Conservation (phyloP, 2,797 vertebrate genomes). For the Naso thynnoides region DNA sequence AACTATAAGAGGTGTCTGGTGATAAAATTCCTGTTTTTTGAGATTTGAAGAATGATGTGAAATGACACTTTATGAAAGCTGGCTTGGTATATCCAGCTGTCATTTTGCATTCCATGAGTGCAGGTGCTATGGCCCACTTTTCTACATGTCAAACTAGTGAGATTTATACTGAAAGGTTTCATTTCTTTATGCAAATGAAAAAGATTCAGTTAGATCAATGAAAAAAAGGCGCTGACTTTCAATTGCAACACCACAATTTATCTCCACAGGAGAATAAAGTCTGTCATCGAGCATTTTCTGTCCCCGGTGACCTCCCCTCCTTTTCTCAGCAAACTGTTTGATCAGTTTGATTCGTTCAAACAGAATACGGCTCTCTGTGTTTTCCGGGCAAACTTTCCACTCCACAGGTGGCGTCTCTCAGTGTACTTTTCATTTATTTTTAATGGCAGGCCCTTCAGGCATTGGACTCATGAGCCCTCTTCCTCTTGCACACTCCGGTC, state of each 20-base stretch:
- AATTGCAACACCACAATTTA: not conserved
- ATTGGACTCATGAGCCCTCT: slow-evolving; percentile 47
- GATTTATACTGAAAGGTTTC: not conserved
- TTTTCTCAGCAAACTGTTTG: slow-evolving; percentile 72
- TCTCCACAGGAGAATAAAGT: slow-evolving; percentile 30
- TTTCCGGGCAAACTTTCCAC: slow-evolving; percentile 66
- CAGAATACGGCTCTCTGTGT: slow-evolving; percentile 70
- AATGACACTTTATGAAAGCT: slow-evolving; percentile 9
- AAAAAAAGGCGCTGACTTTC: slow-evolving; percentile 20
- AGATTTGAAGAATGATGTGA: slow-evolving; percentile 11
- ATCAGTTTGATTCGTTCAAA: slow-evolving; percentile 85
- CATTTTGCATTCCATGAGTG: not conserved
- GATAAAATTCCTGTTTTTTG: slow-evolving; percentile 6
- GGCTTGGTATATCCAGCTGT: slow-evolving; percentile 14
- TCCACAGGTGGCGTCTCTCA: slow-evolving; percentile 69
- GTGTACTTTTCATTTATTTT: slow-evolving; percentile 86
- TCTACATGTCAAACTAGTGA: not conserved
- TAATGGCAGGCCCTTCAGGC: slow-evolving; percentile 70
- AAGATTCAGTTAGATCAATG: not conserved
- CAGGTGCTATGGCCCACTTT: not conserved
- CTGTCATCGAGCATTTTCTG: slow-evolving; percentile 18
- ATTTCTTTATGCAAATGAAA: slow-evolving; percentile 27
- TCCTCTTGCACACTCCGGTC: slow-evolving; percentile 9
- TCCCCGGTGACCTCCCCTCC: slow-evolving; percentile 10
- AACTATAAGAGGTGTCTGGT: not conserved